These are phyloP conservation scores for Diachasma alloeum DNA, from an alignment of 1,140 invertebrate species.

Conservation along the genomic window DNA sequence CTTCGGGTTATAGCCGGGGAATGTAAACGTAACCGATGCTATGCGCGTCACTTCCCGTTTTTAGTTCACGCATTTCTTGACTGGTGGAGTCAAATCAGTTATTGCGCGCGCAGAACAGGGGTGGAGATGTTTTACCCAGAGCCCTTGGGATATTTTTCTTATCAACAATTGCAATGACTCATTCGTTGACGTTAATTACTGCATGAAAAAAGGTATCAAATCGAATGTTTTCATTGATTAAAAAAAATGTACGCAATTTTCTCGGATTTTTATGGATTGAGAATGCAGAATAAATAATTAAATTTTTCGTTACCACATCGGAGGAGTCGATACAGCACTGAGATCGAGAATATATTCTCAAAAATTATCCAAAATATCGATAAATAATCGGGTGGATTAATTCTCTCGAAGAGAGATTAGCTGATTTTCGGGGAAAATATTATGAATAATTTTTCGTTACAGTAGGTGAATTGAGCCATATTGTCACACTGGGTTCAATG, in stretches of 20 bases:
- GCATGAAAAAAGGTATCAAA: too few relatives aligned
- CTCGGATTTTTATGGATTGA: too few relatives aligned
- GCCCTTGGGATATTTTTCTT: not conserved
- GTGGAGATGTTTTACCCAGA: too few relatives aligned
- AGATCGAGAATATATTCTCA: too few relatives aligned
- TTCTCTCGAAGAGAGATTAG: not conserved
- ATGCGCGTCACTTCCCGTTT: slow-evolving; percentile 58
- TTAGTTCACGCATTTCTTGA: not conserved
- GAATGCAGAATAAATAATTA: too few relatives aligned
- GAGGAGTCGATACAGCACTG: too few relatives aligned
- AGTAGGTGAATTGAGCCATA: not conserved
- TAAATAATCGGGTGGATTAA: not conserved
- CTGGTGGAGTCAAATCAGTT: slow-evolving; percentile 43
- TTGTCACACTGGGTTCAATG: slow-evolving; percentile 44
- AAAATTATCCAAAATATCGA: not conserved
- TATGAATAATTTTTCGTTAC: not conserved
- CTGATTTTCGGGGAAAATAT: not conserved
- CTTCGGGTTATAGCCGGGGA: slow-evolving; percentile 48
- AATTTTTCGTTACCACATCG: too few relatives aligned
- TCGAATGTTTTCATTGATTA: too few relatives aligned
- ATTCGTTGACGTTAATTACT: too few relatives aligned
- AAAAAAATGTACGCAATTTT: too few relatives aligned
- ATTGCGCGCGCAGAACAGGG: not conserved
- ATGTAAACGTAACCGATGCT: slow-evolving; percentile 59
- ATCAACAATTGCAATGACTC: too few relatives aligned